phyloP scores from a whole-genome alignment of 2,888 invertebrate genomes.

The Artemia sinica region DNA sequence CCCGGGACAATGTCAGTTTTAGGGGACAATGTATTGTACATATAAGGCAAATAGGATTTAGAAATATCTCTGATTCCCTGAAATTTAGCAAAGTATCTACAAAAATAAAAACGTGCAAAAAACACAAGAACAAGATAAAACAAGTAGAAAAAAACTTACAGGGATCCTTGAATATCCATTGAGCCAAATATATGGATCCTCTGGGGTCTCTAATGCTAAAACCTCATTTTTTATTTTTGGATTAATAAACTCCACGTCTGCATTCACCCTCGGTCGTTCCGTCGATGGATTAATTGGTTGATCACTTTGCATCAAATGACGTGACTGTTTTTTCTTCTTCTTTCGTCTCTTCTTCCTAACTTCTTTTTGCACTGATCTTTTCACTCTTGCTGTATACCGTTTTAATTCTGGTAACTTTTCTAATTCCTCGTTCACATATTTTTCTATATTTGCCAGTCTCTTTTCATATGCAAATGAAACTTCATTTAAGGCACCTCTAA shows the following conservation, averaged over 20 bases:
- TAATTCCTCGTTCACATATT: no score
- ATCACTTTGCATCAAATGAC: conserved; percentile 1
- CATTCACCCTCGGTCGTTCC: conserved; percentile 10
- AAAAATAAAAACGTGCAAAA: no score
- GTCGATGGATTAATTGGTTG: conserved; percentile 1
- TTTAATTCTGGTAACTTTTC: no score
- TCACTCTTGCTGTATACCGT: neutral
- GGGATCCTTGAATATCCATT: conserved; percentile 72
- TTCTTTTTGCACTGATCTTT: conserved; percentile 1
- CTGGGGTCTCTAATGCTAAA: conserved; percentile 43
- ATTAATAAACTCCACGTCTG: conserved; percentile 24
- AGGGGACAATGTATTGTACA: no score
- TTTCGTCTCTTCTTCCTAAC: neutral
- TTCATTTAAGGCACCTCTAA: no score
- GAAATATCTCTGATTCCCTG: no score
- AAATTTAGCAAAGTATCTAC: no score
- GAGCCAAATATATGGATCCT: conserved; percentile 67
- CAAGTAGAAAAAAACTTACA: conserved; percentile 34
- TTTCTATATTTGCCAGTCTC: no score
- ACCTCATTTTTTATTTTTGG: conserved; percentile 23
- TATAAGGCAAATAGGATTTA: no score
- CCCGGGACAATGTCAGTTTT: no score
- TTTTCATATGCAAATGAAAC: no score
- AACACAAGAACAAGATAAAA: no score
- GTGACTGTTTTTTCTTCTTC: neutral